Base-by-base conservation (phyloP, 2,113 vertebrate genomes). In the Cinclus mexicanus region DNA sequence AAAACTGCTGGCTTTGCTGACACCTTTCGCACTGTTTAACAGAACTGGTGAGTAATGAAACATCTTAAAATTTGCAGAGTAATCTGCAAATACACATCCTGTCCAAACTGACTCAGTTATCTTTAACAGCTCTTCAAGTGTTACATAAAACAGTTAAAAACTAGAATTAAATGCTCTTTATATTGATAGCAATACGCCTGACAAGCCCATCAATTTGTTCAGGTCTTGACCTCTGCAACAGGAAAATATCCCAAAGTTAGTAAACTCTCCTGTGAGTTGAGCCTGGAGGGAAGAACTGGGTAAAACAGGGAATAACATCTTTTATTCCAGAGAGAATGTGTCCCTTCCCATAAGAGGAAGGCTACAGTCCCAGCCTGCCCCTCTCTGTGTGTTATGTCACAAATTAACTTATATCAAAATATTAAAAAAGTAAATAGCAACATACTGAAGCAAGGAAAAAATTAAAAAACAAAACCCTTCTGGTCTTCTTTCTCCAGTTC, bases 401-500 rank as follows among this genome's bases (percentile, higher is more conserved):
- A 74, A 79, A 82, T 31, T 14, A 67, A 68, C 13, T 10, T 11
- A 20, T 41, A 39, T 14, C 47, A 67, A 56, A 74, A 63, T 29
- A 46, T 0, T 20, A 76, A 60, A n/a, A 42, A 14, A 84, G n/a
- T 56, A 93, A n/a, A 35, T 0, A 53, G 52, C 31, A 78, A 59
- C 4, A 14, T 28, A 49, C 0, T n/a, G 37, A 84, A 70, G 24
- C 1, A 15, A 37, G 21, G 4, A 4, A 35, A 37, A 57, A 35
- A 9, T 3, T 9, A 10, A 42, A 37, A 7, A 13, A 1, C 1
- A 26, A 7, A 13, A 1, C 1, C 23, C 3, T 29, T 15, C 5
- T 33, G 35, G 6, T 39, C 6, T 20, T 75, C 22, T 25, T 52
- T 46, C 35, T 41, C 26, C 11, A 68, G 39, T 7, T 67, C 11